phyloP scores from a whole-genome alignment of 2,113 vertebrate species.

The Hepsetus odoe region DNA sequence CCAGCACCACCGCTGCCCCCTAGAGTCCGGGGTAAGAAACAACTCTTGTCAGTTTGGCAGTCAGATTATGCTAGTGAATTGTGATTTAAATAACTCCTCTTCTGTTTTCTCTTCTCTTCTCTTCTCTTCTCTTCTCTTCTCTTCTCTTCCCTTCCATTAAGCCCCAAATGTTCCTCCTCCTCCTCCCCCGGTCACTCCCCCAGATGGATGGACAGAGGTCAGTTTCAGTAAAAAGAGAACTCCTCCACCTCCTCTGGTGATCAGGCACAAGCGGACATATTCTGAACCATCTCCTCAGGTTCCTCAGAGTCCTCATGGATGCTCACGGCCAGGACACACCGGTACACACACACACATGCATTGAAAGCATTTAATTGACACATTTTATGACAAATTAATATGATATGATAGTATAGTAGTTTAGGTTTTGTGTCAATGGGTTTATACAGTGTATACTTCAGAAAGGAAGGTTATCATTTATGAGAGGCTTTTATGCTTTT shows the following conservation, averaged over 20 bases:
- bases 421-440: too few species aligned
- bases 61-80: not conserved
- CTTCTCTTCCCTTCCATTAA: conserved; percentile 49
- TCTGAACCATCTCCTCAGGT: conserved; percentile 66
- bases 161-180: conserved; percentile 62
- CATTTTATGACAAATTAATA: too few species aligned
- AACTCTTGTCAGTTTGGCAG: not conserved
- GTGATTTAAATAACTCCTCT: not conserved
- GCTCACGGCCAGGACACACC: not conserved
- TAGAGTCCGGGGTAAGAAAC: conserved; percentile 63
- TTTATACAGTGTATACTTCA: too few species aligned
- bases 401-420: too few species aligned
- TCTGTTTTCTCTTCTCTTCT: not conserved
- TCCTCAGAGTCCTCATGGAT: conserved; percentile 59
- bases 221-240: conserved; percentile 58
- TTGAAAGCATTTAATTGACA: not conserved
- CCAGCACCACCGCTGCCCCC: conserved; percentile 61
- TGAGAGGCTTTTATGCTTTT: not conserved
- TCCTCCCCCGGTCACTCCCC: conserved; percentile 55
- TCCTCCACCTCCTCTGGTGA: conserved; percentile 60
- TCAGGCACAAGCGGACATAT: conserved; percentile 69
- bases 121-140: not conserved
- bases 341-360: conserved; percentile 3
- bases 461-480: too few species aligned
- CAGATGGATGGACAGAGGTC: conserved; percentile 50